Base-by-base conservation (phyloP, 1,140 invertebrate species). In the Phthorimaea operculella region DNA sequence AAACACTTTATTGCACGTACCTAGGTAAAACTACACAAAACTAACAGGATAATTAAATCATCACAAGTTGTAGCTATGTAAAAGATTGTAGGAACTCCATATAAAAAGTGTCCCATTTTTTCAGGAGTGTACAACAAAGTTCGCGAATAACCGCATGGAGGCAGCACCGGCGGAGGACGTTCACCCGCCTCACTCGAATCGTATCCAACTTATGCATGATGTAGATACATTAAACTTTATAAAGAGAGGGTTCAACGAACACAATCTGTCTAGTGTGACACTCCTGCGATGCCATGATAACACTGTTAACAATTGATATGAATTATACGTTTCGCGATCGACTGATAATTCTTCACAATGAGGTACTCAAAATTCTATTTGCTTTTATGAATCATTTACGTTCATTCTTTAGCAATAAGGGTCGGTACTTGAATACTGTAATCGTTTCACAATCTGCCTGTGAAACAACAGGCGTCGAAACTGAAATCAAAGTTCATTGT, bases 121-220 rank as follows among this genome's bases (percentile, higher is more conserved):
- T 68, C 76, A 76, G 73, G 74, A 73, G 68, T 63, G 70, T 66
- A 73, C 70, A 79, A 79, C 73, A 74, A 28, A 2, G 21, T 28
- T 28, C 65, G 70, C 70, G 57, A 68, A 64, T 69, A 76, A 70
- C 66, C 71, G 72, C n/a, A 9, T 39, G 36, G n/a, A 47, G 44
- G 14, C 44, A 47, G 16, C 15, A 15, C 4, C 36, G n/a, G 1
- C 10, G 62, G 64, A 80, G 80, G 78, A 80, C 80, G 69, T 69
- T 72, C 78, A 83, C 80, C 80, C 70, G 70, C 55, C 58, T 69
- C 68, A 62, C 68, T 81, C 78, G 71, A 81, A 81, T 73, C 69
- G 70, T 76, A 76, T 74, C 73, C 66, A 73, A 68, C 66, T 69
- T 70, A 72, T 69, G 73, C 70, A 53, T 54, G 62, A 66, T 56